Evolutionary conservation across 1,140 invertebrate genomes (phyloP), one percentile per base, ranked within the genome.

Genomic region (Rhyacophila brunnea): DNA sequence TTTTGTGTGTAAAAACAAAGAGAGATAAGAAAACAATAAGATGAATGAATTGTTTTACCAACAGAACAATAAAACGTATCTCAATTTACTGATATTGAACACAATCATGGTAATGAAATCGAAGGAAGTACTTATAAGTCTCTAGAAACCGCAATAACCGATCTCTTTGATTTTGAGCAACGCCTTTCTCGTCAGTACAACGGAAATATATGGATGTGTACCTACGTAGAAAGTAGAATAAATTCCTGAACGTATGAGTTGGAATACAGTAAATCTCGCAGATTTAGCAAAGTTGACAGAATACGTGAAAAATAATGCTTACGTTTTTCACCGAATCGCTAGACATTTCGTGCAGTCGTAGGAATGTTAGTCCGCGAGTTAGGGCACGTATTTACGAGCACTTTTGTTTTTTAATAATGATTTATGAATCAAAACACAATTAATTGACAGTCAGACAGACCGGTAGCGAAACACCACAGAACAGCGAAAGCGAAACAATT

Each of bases 281-380:
- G 10, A 14, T 45, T 32, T 53, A 11, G 17, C 23, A 19, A 6
- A 18, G 11, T 17, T n/a, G 28, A 14, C 18, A 19, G 28, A 55
- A 40, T 35, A 40, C 13, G 28, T 42, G 55, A 66, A 69, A 36
- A 57, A 48, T 19, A 23, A 28, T 62, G 68, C 71, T 73, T 68
- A 75, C 74, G 62, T 68, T 72, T 69, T 74, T 76, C 11, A 72
- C 66, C 3, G 71, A 73, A 63, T 76, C 74, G 56, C 70, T 76
- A 10, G 73, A 71, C 74, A 75, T 75, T 51, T 66, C 66, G 52
- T 42, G 6, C 38, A 28, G 18, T 40, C 15, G 23, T 3, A 28
- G 9, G 23, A 28, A 28, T 40, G 38, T n/a, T n/a, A 5, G 11
- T 13, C 15, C 15, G 15, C 11, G 38, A n/a, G 11, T 5, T 13